Evolutionary conservation across 37 sponge, comb jelly and placozoan genomes (phyloP).

Genomic region (Beroe ovata): DNA sequence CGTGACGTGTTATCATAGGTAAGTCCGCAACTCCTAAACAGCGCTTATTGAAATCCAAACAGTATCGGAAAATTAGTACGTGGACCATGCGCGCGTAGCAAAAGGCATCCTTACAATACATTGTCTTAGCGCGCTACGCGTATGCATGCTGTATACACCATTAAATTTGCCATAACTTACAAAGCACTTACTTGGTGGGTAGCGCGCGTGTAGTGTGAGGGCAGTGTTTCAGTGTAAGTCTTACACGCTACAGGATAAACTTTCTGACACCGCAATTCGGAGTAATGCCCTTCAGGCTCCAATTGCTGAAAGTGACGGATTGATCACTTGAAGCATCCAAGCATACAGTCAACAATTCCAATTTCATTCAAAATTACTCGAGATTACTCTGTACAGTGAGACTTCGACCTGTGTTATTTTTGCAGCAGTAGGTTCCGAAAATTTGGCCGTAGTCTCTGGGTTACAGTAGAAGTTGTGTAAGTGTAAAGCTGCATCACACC

Average conservation of each 20-base stretch:
- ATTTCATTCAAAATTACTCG: too few species aligned
- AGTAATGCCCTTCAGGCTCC: conserved; percentile 21
- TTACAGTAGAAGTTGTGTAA: conserved; percentile 1
- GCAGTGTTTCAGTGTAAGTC: conserved; percentile 13
- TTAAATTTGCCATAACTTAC: too few species aligned
- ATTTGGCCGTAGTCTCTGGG: background rate
- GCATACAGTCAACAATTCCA: too few species aligned
- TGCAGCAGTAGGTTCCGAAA: background rate
- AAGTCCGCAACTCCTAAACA: background rate
- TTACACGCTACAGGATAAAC: background rate
- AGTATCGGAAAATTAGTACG: background rate
- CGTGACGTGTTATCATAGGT: too few species aligned
- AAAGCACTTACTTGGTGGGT: conserved; percentile 14
- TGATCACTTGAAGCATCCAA: too few species aligned
- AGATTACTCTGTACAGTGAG: too few species aligned
- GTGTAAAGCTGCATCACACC: background rate
- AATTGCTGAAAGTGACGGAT: background rate
- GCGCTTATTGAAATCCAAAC: background rate
- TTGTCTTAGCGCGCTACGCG: background rate
- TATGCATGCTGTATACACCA: too few species aligned
- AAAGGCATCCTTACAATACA: background rate
- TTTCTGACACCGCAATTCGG: conserved; percentile 39
- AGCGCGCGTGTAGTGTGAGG: conserved; percentile 9
- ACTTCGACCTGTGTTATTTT: too few species aligned
- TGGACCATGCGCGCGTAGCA: background rate